These are phyloP conservation scores for Saccostrea echinata DNA, from an alignment of 1,140 invertebrate genomes.

Conservation along the genomic window DNA sequence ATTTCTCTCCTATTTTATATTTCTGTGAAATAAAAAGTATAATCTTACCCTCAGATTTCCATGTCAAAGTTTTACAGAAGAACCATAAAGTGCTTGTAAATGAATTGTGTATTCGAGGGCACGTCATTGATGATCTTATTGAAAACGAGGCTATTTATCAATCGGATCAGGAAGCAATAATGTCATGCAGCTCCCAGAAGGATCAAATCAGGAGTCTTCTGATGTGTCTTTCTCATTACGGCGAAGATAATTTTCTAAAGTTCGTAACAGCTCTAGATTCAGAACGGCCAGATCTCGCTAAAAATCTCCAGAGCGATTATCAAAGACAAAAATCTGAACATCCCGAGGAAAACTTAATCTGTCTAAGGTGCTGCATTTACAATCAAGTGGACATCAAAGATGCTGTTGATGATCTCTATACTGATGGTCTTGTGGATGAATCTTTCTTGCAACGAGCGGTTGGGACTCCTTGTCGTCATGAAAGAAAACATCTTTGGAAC, in stretches of 20 bases:
- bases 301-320: neutral
- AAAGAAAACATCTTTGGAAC: neutral
- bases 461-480: neutral
- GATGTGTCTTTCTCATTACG: neutral
- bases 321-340: neutral
- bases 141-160: conserved; percentile 1
- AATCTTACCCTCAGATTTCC: neutral
- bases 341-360: neutral
- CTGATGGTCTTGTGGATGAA: neutral
- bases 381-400: neutral
- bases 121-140: neutral
- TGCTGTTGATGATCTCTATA: neutral
- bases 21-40: neutral
- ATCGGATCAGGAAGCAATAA: neutral
- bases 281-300: neutral
- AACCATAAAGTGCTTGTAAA: neutral
- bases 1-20: neutral
- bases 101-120: conserved; percentile 3
- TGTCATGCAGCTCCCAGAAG: neutral
- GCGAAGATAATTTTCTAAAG: neutral
- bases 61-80: neutral
- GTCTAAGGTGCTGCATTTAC: neutral
- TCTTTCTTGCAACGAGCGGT: neutral
- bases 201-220: conserved; percentile 1
- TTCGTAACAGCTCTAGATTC: neutral